Conservation (phyloP, 2,888 invertebrate genomes). For the Dynastes hyllus region DNA sequence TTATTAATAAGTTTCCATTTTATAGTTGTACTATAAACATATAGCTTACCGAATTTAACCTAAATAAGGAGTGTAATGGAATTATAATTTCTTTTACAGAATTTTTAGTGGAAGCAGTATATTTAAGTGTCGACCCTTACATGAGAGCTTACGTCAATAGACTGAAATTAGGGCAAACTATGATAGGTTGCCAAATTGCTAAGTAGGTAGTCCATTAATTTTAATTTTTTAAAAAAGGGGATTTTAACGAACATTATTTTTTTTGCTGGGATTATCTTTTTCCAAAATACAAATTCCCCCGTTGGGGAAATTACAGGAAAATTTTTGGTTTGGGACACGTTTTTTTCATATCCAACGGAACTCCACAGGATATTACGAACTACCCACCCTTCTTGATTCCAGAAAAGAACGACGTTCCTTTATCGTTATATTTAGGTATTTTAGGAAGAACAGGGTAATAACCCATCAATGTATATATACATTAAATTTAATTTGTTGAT, state of each 20-base stretch:
- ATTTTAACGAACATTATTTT: neutral
- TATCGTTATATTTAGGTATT: constrained; percentile 77
- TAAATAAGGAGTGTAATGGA: too few species aligned
- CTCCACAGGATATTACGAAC: constrained; percentile 70
- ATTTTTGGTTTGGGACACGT: too few species aligned
- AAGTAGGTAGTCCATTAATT: constrained; percentile 71
- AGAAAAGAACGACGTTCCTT: constrained; percentile 75
- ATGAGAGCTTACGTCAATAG: constrained; percentile 77
- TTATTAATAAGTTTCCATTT: too few species aligned
- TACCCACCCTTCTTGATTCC: constrained; percentile 71
- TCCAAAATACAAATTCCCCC: constrained; percentile 79
- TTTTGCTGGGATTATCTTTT: constrained; percentile 76
- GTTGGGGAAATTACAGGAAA: constrained; percentile 81
- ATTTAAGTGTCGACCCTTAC: constrained; percentile 83
- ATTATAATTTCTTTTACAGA: constrained; percentile 70
- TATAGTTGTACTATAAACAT: too few species aligned
- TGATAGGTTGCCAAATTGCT: constrained; percentile 83
- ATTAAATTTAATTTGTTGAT: too few species aligned
- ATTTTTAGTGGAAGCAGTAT: constrained; percentile 79
- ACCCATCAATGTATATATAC: neutral
- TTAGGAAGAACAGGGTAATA: constrained; percentile 82
- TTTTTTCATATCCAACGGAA: constrained; percentile 77
- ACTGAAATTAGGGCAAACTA: constrained; percentile 75
- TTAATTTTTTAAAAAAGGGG: neutral
- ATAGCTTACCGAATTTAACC: too few species aligned